A percentile compares a stretch with the other conserved stretches of the same genome.
These are phyloP conservation scores for Heliconius erato DNA, from an alignment of 2,888 invertebrate genomes.

Conservation along the genomic window DNA sequence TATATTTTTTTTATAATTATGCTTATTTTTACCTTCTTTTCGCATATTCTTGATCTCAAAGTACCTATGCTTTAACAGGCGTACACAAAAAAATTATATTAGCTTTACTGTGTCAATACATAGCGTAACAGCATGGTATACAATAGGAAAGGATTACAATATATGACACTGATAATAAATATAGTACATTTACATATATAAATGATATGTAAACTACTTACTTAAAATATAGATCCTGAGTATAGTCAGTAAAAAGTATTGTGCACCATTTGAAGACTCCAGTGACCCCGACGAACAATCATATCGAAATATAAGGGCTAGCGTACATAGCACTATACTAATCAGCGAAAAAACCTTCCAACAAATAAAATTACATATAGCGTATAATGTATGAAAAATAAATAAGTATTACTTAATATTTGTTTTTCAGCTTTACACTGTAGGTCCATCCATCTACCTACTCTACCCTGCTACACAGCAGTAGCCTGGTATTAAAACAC, in stretches of 20 bases:
- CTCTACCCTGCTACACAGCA: no score
- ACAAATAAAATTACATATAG: not conserved
- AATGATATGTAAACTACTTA: constrained; percentile 52
- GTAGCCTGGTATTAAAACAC: no score
- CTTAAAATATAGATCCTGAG: constrained; percentile 64
- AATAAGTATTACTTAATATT: no score
- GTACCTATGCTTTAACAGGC: no score
- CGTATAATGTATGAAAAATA: no score
- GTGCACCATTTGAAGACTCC: constrained; percentile 41
- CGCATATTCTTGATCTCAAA: no score
- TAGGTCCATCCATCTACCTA: no score
- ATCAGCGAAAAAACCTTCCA: constrained; percentile 65
- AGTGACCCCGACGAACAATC: constrained; percentile 56
- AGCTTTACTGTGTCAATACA: no score
- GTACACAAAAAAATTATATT: no score
- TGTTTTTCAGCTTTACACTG: no score
- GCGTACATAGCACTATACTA: constrained; percentile 60
- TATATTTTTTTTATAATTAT: not conserved
- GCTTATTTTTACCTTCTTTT: not conserved
- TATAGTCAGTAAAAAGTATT: constrained; percentile 59
- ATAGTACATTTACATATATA: no score
- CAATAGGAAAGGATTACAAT: not conserved
- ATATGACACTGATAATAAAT: not conserved
- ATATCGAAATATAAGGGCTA: constrained; percentile 61
- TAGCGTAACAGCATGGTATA: not conserved